phyloP scores from a whole-genome alignment of 1,140 invertebrate species.

The Neoseiulus cucumeris region DNA sequence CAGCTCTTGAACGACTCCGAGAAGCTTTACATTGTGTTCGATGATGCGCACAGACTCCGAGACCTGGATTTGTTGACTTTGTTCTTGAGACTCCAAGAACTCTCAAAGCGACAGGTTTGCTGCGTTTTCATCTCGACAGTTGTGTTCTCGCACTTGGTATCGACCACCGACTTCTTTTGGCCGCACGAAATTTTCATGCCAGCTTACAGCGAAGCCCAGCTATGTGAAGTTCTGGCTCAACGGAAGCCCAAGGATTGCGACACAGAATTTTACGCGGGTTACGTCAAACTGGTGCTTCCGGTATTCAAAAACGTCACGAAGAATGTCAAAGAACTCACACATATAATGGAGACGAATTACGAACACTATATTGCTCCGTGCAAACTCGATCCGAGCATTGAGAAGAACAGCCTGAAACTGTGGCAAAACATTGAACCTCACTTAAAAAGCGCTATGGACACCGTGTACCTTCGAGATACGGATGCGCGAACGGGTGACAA shows the following conservation, averaged over 20 bases:
- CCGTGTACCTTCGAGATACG: slow-evolving; percentile 49
- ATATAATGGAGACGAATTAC: slow-evolving; percentile 39
- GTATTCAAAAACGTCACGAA: slow-evolving; percentile 57
- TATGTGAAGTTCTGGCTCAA: slow-evolving; percentile 41
- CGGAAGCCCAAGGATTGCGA: slow-evolving; percentile 27
- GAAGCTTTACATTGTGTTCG: slow-evolving; percentile 37
- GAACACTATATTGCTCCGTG: slow-evolving; percentile 52
- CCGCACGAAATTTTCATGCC: slow-evolving; percentile 53
- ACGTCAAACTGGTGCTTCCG: slow-evolving; percentile 52
- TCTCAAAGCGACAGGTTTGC: slow-evolving; percentile 35
- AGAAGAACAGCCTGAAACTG: slow-evolving; percentile 40
- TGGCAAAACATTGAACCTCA: slow-evolving; percentile 55
- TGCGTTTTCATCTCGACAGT: slow-evolving; percentile 53
- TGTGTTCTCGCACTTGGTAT: slow-evolving; percentile 52
- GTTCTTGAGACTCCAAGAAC: slow-evolving; percentile 52
- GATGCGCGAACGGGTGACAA: slow-evolving; percentile 30
- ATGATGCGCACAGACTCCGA: slow-evolving; percentile 53
- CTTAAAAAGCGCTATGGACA: slow-evolving; percentile 47
- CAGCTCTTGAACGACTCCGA: slow-evolving; percentile 29
- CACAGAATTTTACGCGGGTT: slow-evolving; percentile 48
- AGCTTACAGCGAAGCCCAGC: slow-evolving; percentile 56
- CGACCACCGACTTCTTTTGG: slow-evolving; percentile 42
- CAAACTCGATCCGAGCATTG: slow-evolving; percentile 31
- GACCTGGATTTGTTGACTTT: slow-evolving; percentile 43
- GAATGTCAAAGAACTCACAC: slow-evolving; percentile 49